These are phyloP conservation scores for Timandra comae DNA, from an alignment of 2,888 invertebrate species.

Conservation along the genomic window DNA sequence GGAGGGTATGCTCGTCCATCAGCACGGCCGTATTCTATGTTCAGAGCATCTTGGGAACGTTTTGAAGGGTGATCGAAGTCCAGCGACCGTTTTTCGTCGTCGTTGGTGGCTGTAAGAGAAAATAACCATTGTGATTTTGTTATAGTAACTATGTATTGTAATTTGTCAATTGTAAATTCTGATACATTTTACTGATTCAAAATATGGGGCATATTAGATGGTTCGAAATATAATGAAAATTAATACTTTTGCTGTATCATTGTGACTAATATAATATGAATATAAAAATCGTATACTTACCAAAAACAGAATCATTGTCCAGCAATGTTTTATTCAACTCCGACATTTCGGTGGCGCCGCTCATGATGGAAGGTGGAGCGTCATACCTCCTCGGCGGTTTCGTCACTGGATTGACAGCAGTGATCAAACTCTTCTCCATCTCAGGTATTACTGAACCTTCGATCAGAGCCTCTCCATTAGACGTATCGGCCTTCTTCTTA, in stretches of 20 bases:
- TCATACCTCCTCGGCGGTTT: slow-evolving; percentile 89
- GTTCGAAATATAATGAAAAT: too few relatives aligned
- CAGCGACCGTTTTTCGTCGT: slow-evolving; percentile 83
- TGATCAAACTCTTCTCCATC: slow-evolving; percentile 89
- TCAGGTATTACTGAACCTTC: slow-evolving; percentile 87
- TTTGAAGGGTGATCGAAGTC: slow-evolving; percentile 79
- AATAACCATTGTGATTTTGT: too few relatives aligned
- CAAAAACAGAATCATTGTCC: slow-evolving; percentile 87
- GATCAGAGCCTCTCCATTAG: slow-evolving; percentile 82
- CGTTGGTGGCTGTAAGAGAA: slow-evolving; percentile 74
- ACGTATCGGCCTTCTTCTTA: slow-evolving; percentile 76
- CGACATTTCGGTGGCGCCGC: slow-evolving; percentile 87
- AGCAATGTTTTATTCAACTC: slow-evolving; percentile 88
- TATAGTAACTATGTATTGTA: too few relatives aligned
- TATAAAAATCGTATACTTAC: slow-evolving; percentile 60
- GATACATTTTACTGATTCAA: too few relatives aligned
- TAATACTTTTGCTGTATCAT: too few relatives aligned
- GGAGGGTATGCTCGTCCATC: slow-evolving; percentile 83
- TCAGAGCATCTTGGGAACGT: slow-evolving; percentile 72
- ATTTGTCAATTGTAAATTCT: too few relatives aligned
- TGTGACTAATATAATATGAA: neutral
- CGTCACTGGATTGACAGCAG: slow-evolving; percentile 89
- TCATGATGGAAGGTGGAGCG: slow-evolving; percentile 81
- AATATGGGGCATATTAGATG: too few relatives aligned
- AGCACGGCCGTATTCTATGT: slow-evolving; percentile 74